Conservation (phyloP, 2,888 invertebrate species). For the Amblyjoppa proteus region DNA sequence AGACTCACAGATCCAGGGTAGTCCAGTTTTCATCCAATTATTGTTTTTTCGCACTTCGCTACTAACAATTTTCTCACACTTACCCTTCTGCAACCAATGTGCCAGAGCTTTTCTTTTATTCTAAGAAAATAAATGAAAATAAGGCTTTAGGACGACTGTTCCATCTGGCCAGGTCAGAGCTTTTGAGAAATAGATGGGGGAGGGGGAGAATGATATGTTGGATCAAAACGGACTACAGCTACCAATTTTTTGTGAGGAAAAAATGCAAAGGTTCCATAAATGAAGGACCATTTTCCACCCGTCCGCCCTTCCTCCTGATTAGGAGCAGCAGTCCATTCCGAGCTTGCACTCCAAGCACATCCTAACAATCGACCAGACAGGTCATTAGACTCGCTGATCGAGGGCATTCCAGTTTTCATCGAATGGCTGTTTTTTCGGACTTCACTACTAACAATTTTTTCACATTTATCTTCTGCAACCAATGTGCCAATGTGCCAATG, state of each 20-base stretch:
- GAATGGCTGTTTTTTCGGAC: neutral
- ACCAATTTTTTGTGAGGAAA: no score
- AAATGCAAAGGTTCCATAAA: no score
- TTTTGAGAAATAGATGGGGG: no score
- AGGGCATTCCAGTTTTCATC: neutral
- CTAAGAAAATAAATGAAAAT: no score
- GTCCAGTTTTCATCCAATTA: neutral
- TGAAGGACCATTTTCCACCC: no score
- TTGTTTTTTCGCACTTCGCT: neutral
- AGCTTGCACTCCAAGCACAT: constrained; percentile 27
- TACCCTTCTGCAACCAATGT: neutral
- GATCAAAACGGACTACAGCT: no score
- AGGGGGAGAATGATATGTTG: no score
- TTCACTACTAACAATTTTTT: neutral
- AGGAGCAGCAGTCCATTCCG: neutral
- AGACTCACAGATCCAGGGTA: neutral
- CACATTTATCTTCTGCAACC: neutral
- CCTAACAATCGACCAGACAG: neutral
- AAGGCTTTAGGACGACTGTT: no score
- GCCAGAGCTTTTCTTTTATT: neutral
- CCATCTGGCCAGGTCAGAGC: no score
- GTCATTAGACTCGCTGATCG: neutral
- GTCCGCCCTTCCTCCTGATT: no score
- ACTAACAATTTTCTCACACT: neutral
- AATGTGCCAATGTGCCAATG: neutral